A percentile compares a stretch with the other conserved stretches of the same genome.
phyloP scores from a whole-genome alignment of 1,140 invertebrate species.

The Grapholita molesta region DNA sequence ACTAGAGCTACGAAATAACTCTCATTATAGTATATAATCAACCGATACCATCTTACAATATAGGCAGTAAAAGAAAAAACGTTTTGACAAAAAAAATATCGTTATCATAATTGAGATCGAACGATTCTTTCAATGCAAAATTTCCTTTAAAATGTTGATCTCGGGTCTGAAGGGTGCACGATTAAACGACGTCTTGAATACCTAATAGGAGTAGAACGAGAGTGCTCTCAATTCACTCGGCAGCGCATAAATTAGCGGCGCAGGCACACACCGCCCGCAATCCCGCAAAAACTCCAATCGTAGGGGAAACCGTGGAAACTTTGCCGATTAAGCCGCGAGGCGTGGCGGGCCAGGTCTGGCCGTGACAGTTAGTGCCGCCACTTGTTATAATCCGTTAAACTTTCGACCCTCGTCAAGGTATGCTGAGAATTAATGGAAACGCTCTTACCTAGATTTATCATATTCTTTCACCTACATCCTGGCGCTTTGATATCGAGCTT shows the following conservation, averaged over 20 bases:
- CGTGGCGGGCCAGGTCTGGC: conserved; percentile 68
- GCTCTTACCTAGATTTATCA: conserved; percentile 51
- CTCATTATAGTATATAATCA: too few relatives aligned
- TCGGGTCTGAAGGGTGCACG: conserved; percentile 32
- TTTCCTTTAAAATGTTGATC: conserved; percentile 44
- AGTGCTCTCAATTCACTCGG: conserved; percentile 57
- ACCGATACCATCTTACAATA: too few relatives aligned
- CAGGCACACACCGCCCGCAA: conserved; percentile 48
- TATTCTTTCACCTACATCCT: conserved; percentile 29
- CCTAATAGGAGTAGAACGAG: conserved; percentile 57
- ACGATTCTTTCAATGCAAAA: conserved; percentile 31
- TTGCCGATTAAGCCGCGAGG: conserved; percentile 73
- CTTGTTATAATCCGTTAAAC: conserved; percentile 74
- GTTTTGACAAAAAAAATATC: too few relatives aligned
- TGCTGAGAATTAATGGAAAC: conserved; percentile 62
- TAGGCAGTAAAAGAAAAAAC: neutral
- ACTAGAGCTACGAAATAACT: too few relatives aligned
- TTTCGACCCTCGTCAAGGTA: conserved; percentile 73
- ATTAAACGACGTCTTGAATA: conserved; percentile 70
- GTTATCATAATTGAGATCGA: neutral
- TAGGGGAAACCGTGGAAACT: conserved; percentile 71
- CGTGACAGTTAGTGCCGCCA: conserved; percentile 72
- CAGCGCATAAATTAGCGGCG: conserved; percentile 66
- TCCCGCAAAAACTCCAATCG: conserved; percentile 74
- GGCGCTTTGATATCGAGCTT: conserved; percentile 21